Conservation (phyloP, 2,888 invertebrate species). For the Eupithecia insigniata region DNA sequence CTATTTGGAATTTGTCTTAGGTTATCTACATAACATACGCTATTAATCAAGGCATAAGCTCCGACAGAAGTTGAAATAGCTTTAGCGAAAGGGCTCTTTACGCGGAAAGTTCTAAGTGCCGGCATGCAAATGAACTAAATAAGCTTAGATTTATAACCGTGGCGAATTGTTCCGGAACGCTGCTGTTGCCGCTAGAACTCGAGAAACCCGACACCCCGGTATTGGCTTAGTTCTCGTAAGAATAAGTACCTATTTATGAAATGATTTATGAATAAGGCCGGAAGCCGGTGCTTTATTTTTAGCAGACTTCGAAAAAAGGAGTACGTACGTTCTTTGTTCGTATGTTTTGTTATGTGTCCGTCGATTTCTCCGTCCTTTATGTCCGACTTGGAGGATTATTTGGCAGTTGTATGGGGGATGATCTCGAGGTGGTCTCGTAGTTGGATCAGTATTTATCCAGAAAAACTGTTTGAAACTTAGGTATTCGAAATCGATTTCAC, state of each 20-base stretch:
- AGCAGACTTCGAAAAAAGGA: too few relatives aligned
- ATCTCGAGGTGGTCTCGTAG: too few relatives aligned
- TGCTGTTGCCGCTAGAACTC: constrained; percentile 22
- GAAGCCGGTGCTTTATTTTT: constrained; percentile 1
- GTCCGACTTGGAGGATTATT: too few relatives aligned
- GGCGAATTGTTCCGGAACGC: constrained; percentile 45
- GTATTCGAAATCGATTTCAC: too few relatives aligned
- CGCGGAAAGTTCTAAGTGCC: constrained; percentile 6
- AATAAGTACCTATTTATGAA: neutral
- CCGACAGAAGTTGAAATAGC: constrained; percentile 11
- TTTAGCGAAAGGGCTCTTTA: constrained; percentile 10
- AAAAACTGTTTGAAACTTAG: too few relatives aligned
- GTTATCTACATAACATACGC: neutral
- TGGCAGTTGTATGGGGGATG: too few relatives aligned
- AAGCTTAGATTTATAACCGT: constrained; percentile 25
- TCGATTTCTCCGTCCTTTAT: too few relatives aligned
- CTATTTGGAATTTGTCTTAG: constrained; percentile 34
- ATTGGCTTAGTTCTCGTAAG: constrained; percentile 21
- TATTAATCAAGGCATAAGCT: constrained; percentile 5
- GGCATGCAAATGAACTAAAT: constrained; percentile 32
- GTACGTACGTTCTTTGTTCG: too few relatives aligned
- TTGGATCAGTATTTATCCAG: too few relatives aligned
- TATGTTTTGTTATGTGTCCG: too few relatives aligned
- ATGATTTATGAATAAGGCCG: constrained; percentile 10
- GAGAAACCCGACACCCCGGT: constrained; percentile 29